These are phyloP conservation scores for Saturnia japonica DNA, from an alignment of 2,888 invertebrate genomes.

Conservation along the genomic window DNA sequence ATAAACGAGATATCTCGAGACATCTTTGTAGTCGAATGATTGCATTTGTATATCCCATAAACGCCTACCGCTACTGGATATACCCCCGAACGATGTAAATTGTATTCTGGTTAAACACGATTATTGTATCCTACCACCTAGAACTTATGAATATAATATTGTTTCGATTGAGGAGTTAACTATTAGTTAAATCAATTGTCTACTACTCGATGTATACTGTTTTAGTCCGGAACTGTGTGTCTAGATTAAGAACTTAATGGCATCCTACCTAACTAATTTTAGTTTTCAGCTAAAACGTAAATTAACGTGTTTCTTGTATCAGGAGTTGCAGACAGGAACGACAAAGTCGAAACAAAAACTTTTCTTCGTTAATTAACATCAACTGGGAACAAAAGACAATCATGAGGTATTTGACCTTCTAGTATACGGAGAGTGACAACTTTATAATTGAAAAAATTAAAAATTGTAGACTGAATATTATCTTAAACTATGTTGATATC, in stretches of 20 bases:
- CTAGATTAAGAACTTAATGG: not conserved
- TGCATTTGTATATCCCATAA: too few relatives aligned
- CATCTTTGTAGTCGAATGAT: too few relatives aligned
- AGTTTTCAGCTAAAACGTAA: not conserved
- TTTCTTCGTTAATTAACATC: not conserved
- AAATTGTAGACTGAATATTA: not conserved
- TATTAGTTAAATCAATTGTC: too few relatives aligned
- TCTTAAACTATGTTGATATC: not conserved
- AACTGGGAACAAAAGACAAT: not conserved
- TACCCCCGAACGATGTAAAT: too few relatives aligned
- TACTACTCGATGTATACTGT: not conserved
- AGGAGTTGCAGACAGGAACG: not conserved
- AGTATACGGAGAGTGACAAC: not conserved
- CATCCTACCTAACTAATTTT: not conserved
- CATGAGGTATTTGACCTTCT: not conserved
- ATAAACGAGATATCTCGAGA: too few relatives aligned
- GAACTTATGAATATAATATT: too few relatives aligned
- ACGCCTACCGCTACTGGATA: too few relatives aligned
- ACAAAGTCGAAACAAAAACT: slow-evolving; percentile 1
- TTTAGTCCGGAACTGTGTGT: not conserved
- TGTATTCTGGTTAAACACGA: too few relatives aligned
- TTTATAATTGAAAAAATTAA: not conserved
- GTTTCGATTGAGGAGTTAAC: too few relatives aligned
- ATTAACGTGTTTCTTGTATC: not conserved
- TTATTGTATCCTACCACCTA: too few relatives aligned